Evolutionary conservation across 2,888 invertebrate genomes (phyloP).

Genomic region (Eilema caniola): DNA sequence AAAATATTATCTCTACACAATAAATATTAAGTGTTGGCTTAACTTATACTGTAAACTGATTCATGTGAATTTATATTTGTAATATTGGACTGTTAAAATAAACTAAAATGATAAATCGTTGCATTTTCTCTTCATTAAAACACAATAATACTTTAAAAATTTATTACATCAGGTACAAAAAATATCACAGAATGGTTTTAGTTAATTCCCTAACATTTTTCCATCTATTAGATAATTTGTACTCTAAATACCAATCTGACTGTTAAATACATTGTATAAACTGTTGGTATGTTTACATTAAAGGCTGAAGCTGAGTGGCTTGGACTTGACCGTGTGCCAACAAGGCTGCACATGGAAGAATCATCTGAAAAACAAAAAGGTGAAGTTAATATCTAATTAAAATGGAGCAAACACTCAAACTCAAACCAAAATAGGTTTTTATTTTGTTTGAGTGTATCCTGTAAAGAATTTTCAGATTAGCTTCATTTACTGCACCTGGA

Average conservation of each 20-base stretch:
- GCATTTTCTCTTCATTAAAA: constrained; percentile 67
- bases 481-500: constrained; percentile 81
- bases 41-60: constrained; percentile 16
- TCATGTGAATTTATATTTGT: constrained; percentile 53
- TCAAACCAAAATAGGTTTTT: constrained; percentile 52
- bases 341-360: constrained; percentile 87
- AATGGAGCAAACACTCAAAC: constrained; percentile 79
- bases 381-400: constrained; percentile 72
- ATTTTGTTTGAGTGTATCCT: constrained; percentile 73
- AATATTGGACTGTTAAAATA: constrained; percentile 60
- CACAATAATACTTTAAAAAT: constrained; percentile 28
- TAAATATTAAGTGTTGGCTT: background rate
- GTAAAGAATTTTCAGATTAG: constrained; percentile 74
- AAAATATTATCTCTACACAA: background rate
- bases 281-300: constrained; percentile 79
- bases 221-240: constrained; percentile 43
- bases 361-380: constrained; percentile 87
- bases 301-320: constrained; percentile 88
- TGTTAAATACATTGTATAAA: constrained; percentile 67
- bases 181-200: constrained; percentile 59
- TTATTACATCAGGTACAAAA: constrained; percentile 58
- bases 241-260: constrained; percentile 59
- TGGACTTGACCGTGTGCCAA: constrained; percentile 89
- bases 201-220: constrained; percentile 32
- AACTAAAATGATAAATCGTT: constrained; percentile 53